Evolutionary conservation across 2,888 invertebrate genomes (phyloP).

Genomic region (Chymomyza fuscimana): DNA sequence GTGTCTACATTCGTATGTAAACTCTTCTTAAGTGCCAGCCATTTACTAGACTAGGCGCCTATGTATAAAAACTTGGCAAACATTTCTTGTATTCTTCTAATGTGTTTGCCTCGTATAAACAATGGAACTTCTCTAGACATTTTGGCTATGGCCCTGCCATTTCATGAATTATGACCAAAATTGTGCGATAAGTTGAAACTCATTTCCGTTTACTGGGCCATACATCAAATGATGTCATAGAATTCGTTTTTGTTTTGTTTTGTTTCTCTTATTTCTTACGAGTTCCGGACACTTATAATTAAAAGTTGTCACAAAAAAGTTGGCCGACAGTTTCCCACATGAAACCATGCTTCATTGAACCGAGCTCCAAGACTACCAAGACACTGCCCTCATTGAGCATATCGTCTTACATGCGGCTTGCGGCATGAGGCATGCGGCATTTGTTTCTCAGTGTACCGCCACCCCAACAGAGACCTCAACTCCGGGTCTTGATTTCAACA

Average conservation of each 20-base stretch:
- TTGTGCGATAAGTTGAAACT: conserved; percentile 34
- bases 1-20: background rate
- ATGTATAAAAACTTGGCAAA: background rate
- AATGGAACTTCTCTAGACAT: background rate
- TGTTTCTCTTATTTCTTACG: conserved; percentile 31
- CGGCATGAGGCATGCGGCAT: conserved; percentile 11
- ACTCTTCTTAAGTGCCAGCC: background rate
- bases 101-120: background rate
- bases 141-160: background rate
- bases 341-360: conserved; percentile 29
- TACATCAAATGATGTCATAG: conserved; percentile 56
- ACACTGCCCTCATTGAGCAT: conserved; percentile 12
- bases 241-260: background rate
- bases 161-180: background rate
- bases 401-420: conserved; percentile 40
- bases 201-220: conserved; percentile 56
- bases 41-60: background rate
- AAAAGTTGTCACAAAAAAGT: conserved; percentile 66
- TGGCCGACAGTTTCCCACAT: conserved; percentile 33
- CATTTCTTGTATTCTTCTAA: background rate
- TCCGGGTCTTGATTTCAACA: conserved; percentile 32
- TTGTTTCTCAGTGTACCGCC: conserved; percentile 31
- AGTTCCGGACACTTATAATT: conserved; percentile 50
- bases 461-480: background rate
- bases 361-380: background rate